Evolutionary conservation across 2,797 vertebrate species (phyloP).

Genomic region (Sebastes baramenuke): DNA sequence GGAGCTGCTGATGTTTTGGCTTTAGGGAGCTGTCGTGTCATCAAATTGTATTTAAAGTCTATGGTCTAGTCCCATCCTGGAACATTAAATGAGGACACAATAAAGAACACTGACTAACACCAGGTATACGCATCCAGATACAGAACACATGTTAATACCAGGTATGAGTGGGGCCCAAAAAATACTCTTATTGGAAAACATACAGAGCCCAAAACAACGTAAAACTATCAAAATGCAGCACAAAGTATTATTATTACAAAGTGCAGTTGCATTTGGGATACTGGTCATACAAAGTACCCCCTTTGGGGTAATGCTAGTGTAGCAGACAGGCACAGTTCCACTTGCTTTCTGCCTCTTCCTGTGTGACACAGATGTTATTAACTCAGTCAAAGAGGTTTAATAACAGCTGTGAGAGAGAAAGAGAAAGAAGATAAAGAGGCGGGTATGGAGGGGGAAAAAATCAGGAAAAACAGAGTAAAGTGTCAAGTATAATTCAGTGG

Average conservation of each 20-base stretch:
- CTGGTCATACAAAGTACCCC: neutral
- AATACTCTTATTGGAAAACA: neutral
- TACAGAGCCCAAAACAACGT: neutral
- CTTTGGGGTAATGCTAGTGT: neutral
- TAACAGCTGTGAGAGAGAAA: constrained; percentile 40
- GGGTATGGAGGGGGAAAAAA: neutral
- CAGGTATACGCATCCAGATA: neutral
- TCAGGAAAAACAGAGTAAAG: constrained; percentile 41
- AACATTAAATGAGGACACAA: neutral
- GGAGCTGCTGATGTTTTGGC: no score
- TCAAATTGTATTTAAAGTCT: no score
- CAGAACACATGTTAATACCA: neutral
- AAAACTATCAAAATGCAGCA: neutral
- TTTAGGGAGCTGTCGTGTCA: no score
- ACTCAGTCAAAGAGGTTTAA: constrained; percentile 53
- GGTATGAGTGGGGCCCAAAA: neutral
- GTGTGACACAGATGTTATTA: constrained; percentile 57
- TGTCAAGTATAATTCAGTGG: constrained; percentile 56
- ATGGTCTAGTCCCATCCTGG: no score
- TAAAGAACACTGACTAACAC: neutral
- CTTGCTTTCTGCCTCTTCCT: constrained; percentile 2
- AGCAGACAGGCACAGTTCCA: constrained; percentile 15
- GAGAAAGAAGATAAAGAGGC: constrained; percentile 10
- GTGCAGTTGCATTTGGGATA: neutral
- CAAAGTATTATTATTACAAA: neutral